phyloP scores from a whole-genome alignment of 2,113 vertebrate genomes.

The Forbesichthys agassizii region DNA sequence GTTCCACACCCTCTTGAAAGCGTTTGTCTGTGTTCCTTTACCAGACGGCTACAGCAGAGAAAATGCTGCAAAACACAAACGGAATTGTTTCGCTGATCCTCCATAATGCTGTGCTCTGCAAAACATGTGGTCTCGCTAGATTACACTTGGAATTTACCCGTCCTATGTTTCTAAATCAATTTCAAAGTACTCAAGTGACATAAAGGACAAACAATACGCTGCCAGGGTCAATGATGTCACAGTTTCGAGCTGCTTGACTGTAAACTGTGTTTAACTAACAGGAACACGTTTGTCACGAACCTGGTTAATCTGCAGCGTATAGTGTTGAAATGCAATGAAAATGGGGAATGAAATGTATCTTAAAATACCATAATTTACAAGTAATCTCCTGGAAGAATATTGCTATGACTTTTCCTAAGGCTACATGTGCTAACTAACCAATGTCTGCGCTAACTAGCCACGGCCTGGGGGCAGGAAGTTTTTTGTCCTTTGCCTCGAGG shows the following conservation, averaged over 20 bases:
- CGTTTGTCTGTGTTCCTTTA: background rate
- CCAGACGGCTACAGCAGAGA: background rate
- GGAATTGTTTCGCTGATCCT: slow-evolving; percentile 8
- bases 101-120: background rate
- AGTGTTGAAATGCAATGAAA: background rate
- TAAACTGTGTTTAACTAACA: background rate
- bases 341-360: slow-evolving; percentile 1
- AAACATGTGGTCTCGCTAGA: slow-evolving; percentile 18
- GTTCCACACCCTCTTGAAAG: slow-evolving; percentile 11
- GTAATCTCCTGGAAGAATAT: background rate
- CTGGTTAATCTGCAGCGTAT: background rate
- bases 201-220: background rate
- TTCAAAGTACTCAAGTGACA: slow-evolving; percentile 16
- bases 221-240: too few relatives aligned
- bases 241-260: too few relatives aligned
- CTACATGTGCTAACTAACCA: slow-evolving; percentile 7
- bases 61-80: slow-evolving; percentile 33
- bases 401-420: slow-evolving; percentile 25
- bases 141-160: slow-evolving; percentile 15
- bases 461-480: slow-evolving; percentile 36
- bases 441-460: slow-evolving; percentile 21
- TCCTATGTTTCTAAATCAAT: slow-evolving; percentile 17
- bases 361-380: slow-evolving; percentile 4
- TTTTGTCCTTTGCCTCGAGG: slow-evolving; percentile 29
- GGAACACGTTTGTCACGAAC: background rate